Conservation (phyloP, 2,888 invertebrate genomes). For the Torymus texanus region DNA sequence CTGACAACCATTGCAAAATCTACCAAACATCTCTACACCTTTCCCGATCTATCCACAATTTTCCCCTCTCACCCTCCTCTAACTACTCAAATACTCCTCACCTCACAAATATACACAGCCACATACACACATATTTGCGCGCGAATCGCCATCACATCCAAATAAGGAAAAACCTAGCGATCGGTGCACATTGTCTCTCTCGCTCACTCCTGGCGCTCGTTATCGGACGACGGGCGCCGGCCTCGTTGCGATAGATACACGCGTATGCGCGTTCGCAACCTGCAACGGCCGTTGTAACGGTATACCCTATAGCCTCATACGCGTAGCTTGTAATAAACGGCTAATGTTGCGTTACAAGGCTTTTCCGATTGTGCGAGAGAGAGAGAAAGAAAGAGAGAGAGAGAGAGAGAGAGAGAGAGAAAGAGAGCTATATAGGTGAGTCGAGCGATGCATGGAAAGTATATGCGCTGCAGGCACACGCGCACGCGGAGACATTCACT, state of each 20-base stretch:
- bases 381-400: too few species aligned
- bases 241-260: too few species aligned
- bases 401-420: too few species aligned
- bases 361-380: conserved; percentile 20
- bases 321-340: neutral
- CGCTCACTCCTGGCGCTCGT: neutral
- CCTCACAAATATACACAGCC: neutral
- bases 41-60: too few species aligned
- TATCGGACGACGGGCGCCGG: too few species aligned
- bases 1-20: too few species aligned
- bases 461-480: neutral
- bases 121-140: neutral
- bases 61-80: neutral
- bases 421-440: too few species aligned
- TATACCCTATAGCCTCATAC: neutral
- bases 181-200: neutral
- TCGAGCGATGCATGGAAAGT: too few species aligned
- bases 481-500: conserved; percentile 41
- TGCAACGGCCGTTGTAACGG: neutral
- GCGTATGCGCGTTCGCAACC: too few species aligned
- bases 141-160: too few species aligned
- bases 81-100: neutral
- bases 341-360: conserved; percentile 20
- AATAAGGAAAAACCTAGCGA: too few species aligned
- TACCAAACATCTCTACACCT: too few species aligned